Base-by-base conservation (phyloP, 2,888 invertebrate species). In the Zaprionus lineosus region DNA sequence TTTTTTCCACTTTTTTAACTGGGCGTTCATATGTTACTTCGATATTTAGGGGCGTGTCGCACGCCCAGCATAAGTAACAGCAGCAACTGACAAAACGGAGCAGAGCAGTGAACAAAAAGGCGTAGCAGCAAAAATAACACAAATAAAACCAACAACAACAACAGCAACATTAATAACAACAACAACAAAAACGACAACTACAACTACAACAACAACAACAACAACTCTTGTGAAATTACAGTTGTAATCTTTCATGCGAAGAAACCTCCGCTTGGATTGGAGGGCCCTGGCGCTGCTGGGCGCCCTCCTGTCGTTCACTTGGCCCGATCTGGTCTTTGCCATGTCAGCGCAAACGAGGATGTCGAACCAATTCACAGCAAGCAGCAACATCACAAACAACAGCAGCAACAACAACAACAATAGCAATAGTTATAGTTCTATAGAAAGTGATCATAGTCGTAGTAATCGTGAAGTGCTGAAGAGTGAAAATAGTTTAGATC, bases 241-340 rank as follows among this genome's bases (percentile, higher is more conserved):
- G 55, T 63, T 62, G 66, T 67, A 67, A 58, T 75, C 83, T 87
- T 89, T 87, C 86, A 89, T 90, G 89, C 87, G 88, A 86, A 88
- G 86, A 86, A 89, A 86, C 83, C 88, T 86, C 81, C 88, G 88
- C 75, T 84, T 88, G 81, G 85, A 84, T 77, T 87, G 88, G 87
- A 87, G 88, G 88, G 90, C 91, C 90, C 91, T 90, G 86, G 91
- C 91, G 76, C 84, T 88, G 88, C 88, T 89, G 86, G 89, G 89
- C 87, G 90, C 90, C 89, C 89, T 90, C 90, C 90, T 90, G 63
- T 84, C 89, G 84, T 82, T 88, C 66, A 84, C 88, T 59, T 84
- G 88, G 89, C 86, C 86, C 73, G 72, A 69, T 56, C 77, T 86
- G 82, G 88, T 82, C 55, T 88, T 75, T 58, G 89, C 89, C 52